Evolutionary conservation across 2,113 vertebrate genomes (phyloP), one percentile per base, ranked within the genome.

Genomic region (Rhabdomys dilectus): DNA sequence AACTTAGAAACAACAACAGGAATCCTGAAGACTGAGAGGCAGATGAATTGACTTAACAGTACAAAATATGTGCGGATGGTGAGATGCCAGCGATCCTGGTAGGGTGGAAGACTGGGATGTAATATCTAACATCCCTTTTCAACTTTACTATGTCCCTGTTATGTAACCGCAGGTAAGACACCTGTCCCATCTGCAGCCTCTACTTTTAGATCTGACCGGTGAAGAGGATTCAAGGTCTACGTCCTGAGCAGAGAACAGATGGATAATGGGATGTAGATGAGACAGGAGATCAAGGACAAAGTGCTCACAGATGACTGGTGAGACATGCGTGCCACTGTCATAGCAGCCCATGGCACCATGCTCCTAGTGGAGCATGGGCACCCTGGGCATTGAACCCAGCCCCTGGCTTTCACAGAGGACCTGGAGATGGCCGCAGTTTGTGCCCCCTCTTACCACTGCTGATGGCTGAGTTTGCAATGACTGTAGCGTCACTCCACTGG

Each of bases 401-500:
- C 64, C 81, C 64, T 2, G 31, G 91, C 36, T 45, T 21, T 7
- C 62, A 31, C 73, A 1, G 31, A 93, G 91, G 90, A 24, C 85
- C 24, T 16, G 4, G 76, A 42, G 81, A 93, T 7, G 90, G 95
- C 95, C 73, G 3, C 56, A 53, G 91, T 88, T 92, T 42, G 89
- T 0, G n/a, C 88, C 96, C 96, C 97, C 97, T 98, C 98, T 98
- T 99, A 99, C 99, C 99, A 94, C 99, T 99, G 99, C 99, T 99
- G 99, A 99, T 99, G 98, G 99, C 99, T 9, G 99, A 99, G 99
- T 99, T 99, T 98, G 99, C 99, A 98, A 99, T 99, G 98, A 99
- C 99, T 3, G 99, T 99, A 97, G 99, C 99, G 88, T 99, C 99
- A 66, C 99, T 99, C 99, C 99, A 99, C 98, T 99, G 99, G 99